These are phyloP conservation scores for Drosophila bifasciata DNA, from an alignment of 1,140 invertebrate genomes.

Conservation along the genomic window DNA sequence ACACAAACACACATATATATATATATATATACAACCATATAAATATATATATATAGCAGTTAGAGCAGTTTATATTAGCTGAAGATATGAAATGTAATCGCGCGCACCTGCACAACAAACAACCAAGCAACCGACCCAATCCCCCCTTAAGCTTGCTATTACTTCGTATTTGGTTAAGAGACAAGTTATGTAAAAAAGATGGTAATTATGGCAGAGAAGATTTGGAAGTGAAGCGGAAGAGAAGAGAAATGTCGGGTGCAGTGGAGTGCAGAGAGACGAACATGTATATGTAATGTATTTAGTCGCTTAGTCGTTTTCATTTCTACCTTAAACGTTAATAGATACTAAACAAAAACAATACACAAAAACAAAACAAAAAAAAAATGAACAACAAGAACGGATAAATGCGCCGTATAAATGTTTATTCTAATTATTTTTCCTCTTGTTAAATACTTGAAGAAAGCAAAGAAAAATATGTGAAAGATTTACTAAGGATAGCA, in stretches of 20 bases:
- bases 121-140: conserved; percentile 19
- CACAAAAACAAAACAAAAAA: conserved; percentile 11
- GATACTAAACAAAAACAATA: conserved; percentile 44
- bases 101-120: conserved; percentile 35
- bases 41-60: conserved; percentile 35
- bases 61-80: conserved; percentile 25
- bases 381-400: conserved; percentile 33
- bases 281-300: conserved; percentile 59
- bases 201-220: conserved; percentile 32
- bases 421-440: conserved; percentile 54
- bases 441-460: conserved; percentile 62
- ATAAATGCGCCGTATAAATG: conserved; percentile 29
- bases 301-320: conserved; percentile 70
- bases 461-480: conserved; percentile 46
- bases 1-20: conserved; percentile 12
- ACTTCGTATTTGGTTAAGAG: too few species aligned
- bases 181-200: not conserved
- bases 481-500: conserved; percentile 62
- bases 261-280: too few species aligned
- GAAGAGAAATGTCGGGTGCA: conserved; percentile 15
- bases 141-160: conserved; percentile 5
- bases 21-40: conserved; percentile 41
- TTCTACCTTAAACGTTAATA: conserved; percentile 60
- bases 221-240: conserved; percentile 4
- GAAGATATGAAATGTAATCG: conserved; percentile 50